These are phyloP conservation scores for Heterodera filipjevi DNA, from an alignment of 2,888 invertebrate species.

Conservation along the genomic window DNA sequence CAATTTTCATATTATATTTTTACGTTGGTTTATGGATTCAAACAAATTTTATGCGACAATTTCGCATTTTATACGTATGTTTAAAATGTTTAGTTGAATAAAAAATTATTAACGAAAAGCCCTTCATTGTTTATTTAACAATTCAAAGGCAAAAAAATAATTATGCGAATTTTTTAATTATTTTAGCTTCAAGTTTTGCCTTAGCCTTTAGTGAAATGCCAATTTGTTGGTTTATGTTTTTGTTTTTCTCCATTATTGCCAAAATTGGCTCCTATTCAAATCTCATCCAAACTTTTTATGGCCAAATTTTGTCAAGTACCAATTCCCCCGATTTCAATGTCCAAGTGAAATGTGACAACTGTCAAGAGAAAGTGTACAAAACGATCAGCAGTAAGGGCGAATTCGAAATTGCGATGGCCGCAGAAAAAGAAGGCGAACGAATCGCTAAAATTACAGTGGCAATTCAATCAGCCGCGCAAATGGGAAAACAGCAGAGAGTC, in stretches of 20 bases:
- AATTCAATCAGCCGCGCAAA: not conserved
- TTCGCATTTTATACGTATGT: no score
- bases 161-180: not conserved
- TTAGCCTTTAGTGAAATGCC: not conserved
- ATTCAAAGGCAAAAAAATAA: not conserved
- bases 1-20: no score
- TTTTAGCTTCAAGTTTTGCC: no score
- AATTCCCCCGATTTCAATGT: not conserved
- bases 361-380: not conserved
- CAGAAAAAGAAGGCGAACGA: not conserved
- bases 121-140: no score
- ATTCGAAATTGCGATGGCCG: not conserved
- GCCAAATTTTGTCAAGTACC: not conserved
- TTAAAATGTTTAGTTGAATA: no score
- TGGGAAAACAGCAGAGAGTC: not conserved
- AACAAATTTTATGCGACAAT: no score
- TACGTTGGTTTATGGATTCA: no score
- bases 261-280: not conserved
- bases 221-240: not conserved
- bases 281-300: not conserved
- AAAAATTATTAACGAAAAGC: no score
- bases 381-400: not conserved
- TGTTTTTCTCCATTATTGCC: not conserved
- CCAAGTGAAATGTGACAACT: not conserved
- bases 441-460: not conserved